phyloP scores from a whole-genome alignment of 2,113 vertebrate species.

The Clarias gariepinus region DNA sequence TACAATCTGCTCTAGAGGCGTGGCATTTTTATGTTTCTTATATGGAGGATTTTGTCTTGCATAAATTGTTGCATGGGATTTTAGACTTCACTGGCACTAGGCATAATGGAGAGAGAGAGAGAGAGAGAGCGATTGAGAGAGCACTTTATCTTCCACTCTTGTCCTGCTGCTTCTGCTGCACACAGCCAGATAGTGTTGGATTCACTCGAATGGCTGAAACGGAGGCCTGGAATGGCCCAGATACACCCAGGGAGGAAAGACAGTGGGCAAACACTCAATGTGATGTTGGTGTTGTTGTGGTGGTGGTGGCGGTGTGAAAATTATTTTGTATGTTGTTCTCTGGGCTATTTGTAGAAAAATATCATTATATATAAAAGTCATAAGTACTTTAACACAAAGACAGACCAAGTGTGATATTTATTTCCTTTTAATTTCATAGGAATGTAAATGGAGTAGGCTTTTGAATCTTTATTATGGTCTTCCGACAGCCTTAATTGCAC shows the following conservation, averaged over 20 bases:
- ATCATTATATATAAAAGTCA: background rate
- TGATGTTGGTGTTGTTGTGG: background rate
- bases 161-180: slow-evolving; percentile 7
- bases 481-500: background rate
- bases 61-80: background rate
- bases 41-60: background rate
- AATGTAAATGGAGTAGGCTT: background rate
- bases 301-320: background rate
- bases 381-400: background rate
- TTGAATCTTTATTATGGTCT: background rate
- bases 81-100: background rate
- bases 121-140: slow-evolving; percentile 15
- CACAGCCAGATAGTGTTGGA: slow-evolving; percentile 63
- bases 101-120: background rate
- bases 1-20: background rate
- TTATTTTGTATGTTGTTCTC: background rate
- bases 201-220: slow-evolving; percentile 60
- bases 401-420: background rate
- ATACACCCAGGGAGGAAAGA: slow-evolving; percentile 53
- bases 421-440: no score
- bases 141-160: slow-evolving; percentile 27
- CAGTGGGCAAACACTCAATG: background rate
- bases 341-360: slow-evolving; percentile 9
- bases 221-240: slow-evolving; percentile 57
- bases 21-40: background rate